phyloP scores from a whole-genome alignment of 1,140 invertebrate genomes.

The Alviniconcha marisindica region DNA sequence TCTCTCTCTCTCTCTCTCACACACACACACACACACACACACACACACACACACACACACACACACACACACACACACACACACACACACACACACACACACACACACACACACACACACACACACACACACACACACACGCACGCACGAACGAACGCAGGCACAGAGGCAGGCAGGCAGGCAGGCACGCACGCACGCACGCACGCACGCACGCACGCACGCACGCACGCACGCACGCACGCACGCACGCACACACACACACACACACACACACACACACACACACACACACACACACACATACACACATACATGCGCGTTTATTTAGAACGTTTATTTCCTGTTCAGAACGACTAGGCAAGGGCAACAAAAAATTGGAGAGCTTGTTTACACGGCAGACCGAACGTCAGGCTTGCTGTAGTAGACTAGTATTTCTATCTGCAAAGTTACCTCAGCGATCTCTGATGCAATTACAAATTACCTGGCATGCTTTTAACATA shows the following conservation, averaged over 20 bases:
- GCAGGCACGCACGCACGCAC: not conserved
- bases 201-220: not conserved
- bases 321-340: too few relatives aligned
- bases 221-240: not conserved
- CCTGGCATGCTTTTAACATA: too few relatives aligned
- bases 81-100: not conserved
- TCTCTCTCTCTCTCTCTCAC: too few relatives aligned
- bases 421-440: too few relatives aligned
- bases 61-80: not conserved
- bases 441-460: too few relatives aligned
- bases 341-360: too few relatives aligned
- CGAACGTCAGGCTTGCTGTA: too few relatives aligned
- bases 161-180: not conserved
- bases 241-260: not conserved
- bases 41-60: not conserved
- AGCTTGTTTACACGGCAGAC: too few relatives aligned
- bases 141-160: not conserved
- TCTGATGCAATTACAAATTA: too few relatives aligned
- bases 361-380: too few relatives aligned
- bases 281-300: conserved; percentile 5
- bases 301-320: not conserved
- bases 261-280: not conserved
- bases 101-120: conserved; percentile 7
- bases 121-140: conserved; percentile 17
- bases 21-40: too few relatives aligned